Evolutionary conservation across 2,888 invertebrate species (phyloP).

Genomic region (Microchrysa polita): DNA sequence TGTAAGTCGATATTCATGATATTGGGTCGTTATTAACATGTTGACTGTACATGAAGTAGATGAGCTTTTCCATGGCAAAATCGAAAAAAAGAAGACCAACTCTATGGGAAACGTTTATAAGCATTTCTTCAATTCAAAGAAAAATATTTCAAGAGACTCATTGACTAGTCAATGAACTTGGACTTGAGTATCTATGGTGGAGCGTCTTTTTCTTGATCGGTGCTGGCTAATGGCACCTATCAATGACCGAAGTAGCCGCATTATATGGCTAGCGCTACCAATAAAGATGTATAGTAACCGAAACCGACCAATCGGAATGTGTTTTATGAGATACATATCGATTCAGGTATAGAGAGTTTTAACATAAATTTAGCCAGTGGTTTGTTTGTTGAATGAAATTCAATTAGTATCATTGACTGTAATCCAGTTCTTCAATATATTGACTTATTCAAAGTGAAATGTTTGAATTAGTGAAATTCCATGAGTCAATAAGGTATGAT

Average conservation of each 20-base stretch:
- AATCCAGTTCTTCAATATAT: no score
- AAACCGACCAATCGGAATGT: background rate
- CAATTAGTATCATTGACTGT: background rate
- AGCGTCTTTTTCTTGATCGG: constrained; percentile 6
- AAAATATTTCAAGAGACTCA: constrained; percentile 23
- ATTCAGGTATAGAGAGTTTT: no score
- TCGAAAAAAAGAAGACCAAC: constrained; percentile 11
- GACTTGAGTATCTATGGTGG: constrained; percentile 19
- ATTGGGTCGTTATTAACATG: constrained; percentile 38
- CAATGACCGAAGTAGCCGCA: constrained; percentile 5
- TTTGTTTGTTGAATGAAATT: background rate
- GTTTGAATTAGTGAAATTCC: no score
- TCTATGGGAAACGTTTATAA: no score
- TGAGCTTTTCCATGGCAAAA: no score
- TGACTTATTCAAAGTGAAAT: no score
- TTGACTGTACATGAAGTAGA: background rate
- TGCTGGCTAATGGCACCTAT: background rate
- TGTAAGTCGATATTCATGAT: constrained; percentile 15
- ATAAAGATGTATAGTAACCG: no score
- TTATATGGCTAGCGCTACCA: no score
- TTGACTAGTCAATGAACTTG: constrained; percentile 36
- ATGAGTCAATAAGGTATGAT: no score
- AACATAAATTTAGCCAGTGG: background rate
- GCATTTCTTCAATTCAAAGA: background rate
- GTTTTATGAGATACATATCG: background rate